Evolutionary conservation across 2,888 invertebrate species (phyloP).

Genomic region (Leptogaster cylindrica): DNA sequence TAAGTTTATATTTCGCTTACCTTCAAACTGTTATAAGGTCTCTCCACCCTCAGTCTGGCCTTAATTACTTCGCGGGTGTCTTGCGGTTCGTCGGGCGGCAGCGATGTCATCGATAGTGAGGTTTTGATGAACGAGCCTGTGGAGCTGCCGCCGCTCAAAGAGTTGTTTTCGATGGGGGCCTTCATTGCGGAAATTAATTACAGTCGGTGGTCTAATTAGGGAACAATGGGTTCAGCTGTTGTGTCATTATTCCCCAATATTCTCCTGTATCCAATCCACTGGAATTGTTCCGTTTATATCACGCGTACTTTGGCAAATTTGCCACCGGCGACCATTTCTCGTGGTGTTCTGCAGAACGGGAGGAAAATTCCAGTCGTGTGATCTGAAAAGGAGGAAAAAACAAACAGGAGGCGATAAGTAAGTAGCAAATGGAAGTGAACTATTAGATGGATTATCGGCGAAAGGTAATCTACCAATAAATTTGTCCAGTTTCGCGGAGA

Average conservation of each 20-base stretch:
- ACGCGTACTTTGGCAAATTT: no score
- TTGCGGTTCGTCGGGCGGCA: slow-evolving; percentile 69
- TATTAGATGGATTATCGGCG: background rate
- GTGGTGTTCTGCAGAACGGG: no score
- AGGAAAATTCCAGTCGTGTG: no score
- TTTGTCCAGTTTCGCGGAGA: slow-evolving; percentile 7
- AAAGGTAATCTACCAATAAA: slow-evolving; percentile 23
- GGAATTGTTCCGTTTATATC: slow-evolving; percentile 32
- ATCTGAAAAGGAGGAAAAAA: slow-evolving; percentile 34
- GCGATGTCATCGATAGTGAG: slow-evolving; percentile 75
- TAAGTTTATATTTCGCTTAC: no score
- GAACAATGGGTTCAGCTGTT: background rate
- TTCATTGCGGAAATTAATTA: slow-evolving; percentile 4
- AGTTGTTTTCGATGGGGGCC: slow-evolving; percentile 21
- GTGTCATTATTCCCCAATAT: slow-evolving; percentile 14
- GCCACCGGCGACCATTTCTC: slow-evolving; percentile 20
- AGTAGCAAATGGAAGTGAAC: background rate
- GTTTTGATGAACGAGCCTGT: slow-evolving; percentile 54
- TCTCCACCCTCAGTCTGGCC: slow-evolving; percentile 66
- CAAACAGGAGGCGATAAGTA: background rate
- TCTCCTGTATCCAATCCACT: slow-evolving; percentile 23
- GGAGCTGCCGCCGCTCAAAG: slow-evolving; percentile 9
- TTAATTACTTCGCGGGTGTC: slow-evolving; percentile 63
- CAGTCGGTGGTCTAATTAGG: slow-evolving; percentile 1
- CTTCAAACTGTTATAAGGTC: slow-evolving; percentile 84